phyloP scores from a whole-genome alignment of 2,888 invertebrate species.

The Melanargia galathea region DNA sequence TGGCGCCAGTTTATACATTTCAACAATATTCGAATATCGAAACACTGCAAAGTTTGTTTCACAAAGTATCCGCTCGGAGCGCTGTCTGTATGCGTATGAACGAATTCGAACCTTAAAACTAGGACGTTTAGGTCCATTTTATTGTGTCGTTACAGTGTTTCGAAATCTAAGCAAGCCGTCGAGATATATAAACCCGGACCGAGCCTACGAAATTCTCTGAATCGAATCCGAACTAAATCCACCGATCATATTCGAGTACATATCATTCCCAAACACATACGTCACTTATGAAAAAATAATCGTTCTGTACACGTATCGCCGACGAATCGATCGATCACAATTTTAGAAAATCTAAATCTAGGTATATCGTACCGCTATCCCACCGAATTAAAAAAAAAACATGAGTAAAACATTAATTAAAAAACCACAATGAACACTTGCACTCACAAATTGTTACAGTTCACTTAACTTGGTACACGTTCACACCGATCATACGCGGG shows the following conservation, averaged over 20 bases:
- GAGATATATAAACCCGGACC: too few species aligned
- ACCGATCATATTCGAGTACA: conserved; percentile 79
- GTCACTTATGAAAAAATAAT: conserved; percentile 63
- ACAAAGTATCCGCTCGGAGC: too few species aligned
- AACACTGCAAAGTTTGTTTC: too few species aligned
- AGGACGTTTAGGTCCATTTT: too few species aligned
- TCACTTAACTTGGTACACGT: conserved; percentile 25
- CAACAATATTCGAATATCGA: too few species aligned
- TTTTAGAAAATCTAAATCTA: conserved; percentile 60
- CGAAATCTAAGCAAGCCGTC: too few species aligned
- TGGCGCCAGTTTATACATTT: too few species aligned
- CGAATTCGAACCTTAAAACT: too few species aligned
- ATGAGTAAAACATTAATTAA: conserved; percentile 67
- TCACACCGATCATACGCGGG: conserved; percentile 39
- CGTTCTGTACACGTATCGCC: conserved; percentile 65
- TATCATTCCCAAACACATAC: conserved; percentile 67
- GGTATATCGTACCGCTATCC: conserved; percentile 57
- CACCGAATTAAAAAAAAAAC: conserved; percentile 60
- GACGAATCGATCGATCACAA: conserved; percentile 54
- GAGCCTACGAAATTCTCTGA: conserved; percentile 51
- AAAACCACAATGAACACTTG: conserved; percentile 70
- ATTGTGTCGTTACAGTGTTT: too few species aligned
- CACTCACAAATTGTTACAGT: conserved; percentile 47
- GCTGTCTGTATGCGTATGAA: too few species aligned
- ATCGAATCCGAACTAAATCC: conserved; percentile 65